Evolutionary conservation across 2,113 vertebrate species (phyloP), one percentile per base, ranked within the genome.

Genomic region (Pseudopodoces humilis): DNA sequence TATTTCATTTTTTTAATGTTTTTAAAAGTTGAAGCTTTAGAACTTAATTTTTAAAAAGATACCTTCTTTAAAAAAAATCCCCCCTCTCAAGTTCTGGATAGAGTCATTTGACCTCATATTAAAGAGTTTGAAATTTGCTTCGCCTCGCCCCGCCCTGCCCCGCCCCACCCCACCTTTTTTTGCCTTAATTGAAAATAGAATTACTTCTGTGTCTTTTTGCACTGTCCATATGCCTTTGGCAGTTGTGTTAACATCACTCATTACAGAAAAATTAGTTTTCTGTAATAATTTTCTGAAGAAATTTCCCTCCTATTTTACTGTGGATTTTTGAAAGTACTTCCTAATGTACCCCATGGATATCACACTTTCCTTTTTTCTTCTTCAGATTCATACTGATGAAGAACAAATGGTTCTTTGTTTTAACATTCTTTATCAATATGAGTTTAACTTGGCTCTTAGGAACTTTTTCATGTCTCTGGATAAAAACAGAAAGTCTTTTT

Each of bases 391-490:
- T 53, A 28, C 12, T 18, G 11, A 72, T 62, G 41, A 90, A 58
- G 31, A 86, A 77, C 33, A 95, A 81, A 62, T 55, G 64, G 22
- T 65, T 83, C 79, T 95, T 90, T 86, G 59, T 86, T 85, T 94
- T 76, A 83, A 23, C 6, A 44, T 79, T 79, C 27, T 88, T 88
- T 65, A 83, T 72, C 70, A 76, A 4, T 53, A 60, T 68, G 41
- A 65, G 50, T 91, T 96, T 86, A 47, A 28, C 10, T 94, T 94
- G 83, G 71, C 41, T 95, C 53, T 82, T 78, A 65, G 17, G 12
- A 91, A 64, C 55, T 52, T 82, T 74, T 83, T 84, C 30, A 33
- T 68, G 39, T 74, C 37, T 79, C 49, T 64, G 21, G 62, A 76
- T 44, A 68, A 76, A 92, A 95, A 27, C 13, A 47, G 37, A 59